Percentiles rank a stretch among this genome's conserved stretches.
phyloP scores from a whole-genome alignment of 1,140 invertebrate species.

The Centruroides sculpturatus region DNA sequence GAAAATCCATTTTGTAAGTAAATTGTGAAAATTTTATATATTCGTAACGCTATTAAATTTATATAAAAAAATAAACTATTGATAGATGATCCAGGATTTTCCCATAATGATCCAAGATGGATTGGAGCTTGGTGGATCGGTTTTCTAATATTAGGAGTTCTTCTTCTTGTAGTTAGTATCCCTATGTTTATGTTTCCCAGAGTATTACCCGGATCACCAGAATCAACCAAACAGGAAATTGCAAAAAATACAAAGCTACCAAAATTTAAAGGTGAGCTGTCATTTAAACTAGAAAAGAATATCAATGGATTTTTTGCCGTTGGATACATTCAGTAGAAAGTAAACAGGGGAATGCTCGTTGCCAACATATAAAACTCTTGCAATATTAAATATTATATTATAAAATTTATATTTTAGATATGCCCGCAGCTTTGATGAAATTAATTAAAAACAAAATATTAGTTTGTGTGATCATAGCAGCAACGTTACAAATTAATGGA shows the following conservation, averaged over 20 bases:
- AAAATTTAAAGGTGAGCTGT: conserved; percentile 10
- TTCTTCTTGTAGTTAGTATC: conserved; percentile 14
- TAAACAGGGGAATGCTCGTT: too few relatives aligned
- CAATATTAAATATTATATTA: too few relatives aligned
- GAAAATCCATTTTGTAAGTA: conserved; percentile 21
- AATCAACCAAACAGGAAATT: background rate
- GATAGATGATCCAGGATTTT: conserved; percentile 20
- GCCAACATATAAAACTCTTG: too few relatives aligned
- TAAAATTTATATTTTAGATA: conserved; percentile 15
- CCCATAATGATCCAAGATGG: conserved; percentile 28
- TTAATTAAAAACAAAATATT: conserved; percentile 46
- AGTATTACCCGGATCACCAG: conserved; percentile 1
- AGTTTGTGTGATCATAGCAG: conserved; percentile 49
- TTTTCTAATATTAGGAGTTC: conserved; percentile 19
- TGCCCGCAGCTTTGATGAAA: conserved; percentile 40
- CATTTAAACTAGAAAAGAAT: too few relatives aligned
- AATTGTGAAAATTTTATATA: background rate
- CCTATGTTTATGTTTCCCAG: conserved; percentile 20
- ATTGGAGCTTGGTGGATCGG: conserved; percentile 42
- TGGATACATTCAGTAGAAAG: too few relatives aligned
- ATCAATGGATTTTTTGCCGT: too few relatives aligned
- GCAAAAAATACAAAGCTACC: conserved; percentile 4
- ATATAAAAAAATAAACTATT: background rate
- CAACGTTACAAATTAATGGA: conserved; percentile 51
- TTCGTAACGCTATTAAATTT: too few relatives aligned